These are phyloP conservation scores for Herpailurus yagouaroundi DNA, from an alignment of 2,113 vertebrate species.

Conservation along the genomic window DNA sequence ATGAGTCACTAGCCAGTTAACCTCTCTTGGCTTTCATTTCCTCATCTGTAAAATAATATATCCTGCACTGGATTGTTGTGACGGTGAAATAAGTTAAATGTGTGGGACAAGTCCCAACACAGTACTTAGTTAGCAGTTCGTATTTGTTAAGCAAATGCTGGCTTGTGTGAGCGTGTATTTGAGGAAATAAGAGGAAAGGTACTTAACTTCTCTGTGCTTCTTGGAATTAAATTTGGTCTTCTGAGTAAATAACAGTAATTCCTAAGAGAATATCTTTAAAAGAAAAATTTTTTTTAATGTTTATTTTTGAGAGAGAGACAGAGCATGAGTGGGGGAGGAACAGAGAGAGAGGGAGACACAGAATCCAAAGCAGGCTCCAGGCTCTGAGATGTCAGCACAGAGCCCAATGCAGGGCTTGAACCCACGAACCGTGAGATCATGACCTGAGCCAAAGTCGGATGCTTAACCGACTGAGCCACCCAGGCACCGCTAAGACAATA, in stretches of 20 bases:
- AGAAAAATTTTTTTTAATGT: too few species aligned
- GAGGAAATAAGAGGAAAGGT: not conserved
- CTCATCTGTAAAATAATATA: not conserved
- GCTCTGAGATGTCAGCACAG: too few species aligned
- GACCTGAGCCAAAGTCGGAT: too few species aligned
- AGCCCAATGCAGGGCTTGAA: too few species aligned
- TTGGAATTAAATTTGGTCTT: not conserved
- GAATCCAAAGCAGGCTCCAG: too few species aligned
- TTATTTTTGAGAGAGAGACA: too few species aligned
- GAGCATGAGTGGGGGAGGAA: too few species aligned
- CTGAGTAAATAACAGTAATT: not conserved
- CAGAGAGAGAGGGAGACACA: too few species aligned
- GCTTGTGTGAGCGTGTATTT: not conserved
- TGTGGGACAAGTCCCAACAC: not conserved
- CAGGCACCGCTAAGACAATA: not conserved
- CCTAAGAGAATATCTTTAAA: not conserved
- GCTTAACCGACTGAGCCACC: too few species aligned
- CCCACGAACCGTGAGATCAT: too few species aligned
- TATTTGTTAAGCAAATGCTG: not conserved
- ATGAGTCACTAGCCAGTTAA: not conserved
- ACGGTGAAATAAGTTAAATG: not conserved
- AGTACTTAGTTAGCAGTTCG: not conserved
- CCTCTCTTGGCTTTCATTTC: not conserved
- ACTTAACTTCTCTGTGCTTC: conserved; percentile 3
- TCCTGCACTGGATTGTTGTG: not conserved